Evolutionary conservation across 2,797 vertebrate species (phyloP), one percentile per base, ranked within the genome.

Genomic region (Enteromius paludinosus): DNA sequence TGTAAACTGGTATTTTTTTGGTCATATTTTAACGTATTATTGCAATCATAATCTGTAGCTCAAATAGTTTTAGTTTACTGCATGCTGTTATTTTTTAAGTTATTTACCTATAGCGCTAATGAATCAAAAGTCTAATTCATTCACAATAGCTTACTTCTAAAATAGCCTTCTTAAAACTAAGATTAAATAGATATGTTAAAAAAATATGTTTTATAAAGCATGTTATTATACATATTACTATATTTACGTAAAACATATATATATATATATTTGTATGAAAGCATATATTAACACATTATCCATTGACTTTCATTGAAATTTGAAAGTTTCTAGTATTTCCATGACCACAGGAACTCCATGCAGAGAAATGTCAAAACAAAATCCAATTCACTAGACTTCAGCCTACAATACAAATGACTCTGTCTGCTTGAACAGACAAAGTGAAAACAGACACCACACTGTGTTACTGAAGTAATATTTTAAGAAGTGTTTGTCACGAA

Each of bases 401-500:
- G 62, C 45, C 20, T 23, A 78, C 30, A 66, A 38, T 35, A 78
- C 20, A 54, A 78, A 68, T 54, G 49, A 35, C n/a, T 66, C 45
- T 18, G 45, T 52, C 30, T n/a, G 18, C 35, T 18, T 56, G 47
- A 25, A 70, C 49, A 70, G n/a, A 41, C 0, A 54, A 66, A 28
- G 49, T 18, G 8, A 78, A 66, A 54, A 20, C 20, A 23, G 28
- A 65, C 76, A 65, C 47, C 71, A 38, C 45, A 59, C 4, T 30
- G 41, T 64, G 9, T 71, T 80, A 41, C 41, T 33, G 9, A 23
- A 71, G 38, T 70, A 45, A 73, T 47, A 38, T 33, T 81, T 73
- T 52, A 52, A 23, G 33, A 81, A 73, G 15, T 74, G 30, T 54
- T 62, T 81, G 43, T 73, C 69, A 81, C 54, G 59, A 81, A 74